Evolutionary conservation across 2,113 vertebrate genomes (phyloP), one percentile per base, ranked within the genome.

Genomic region (Camarhynchus parvulus): DNA sequence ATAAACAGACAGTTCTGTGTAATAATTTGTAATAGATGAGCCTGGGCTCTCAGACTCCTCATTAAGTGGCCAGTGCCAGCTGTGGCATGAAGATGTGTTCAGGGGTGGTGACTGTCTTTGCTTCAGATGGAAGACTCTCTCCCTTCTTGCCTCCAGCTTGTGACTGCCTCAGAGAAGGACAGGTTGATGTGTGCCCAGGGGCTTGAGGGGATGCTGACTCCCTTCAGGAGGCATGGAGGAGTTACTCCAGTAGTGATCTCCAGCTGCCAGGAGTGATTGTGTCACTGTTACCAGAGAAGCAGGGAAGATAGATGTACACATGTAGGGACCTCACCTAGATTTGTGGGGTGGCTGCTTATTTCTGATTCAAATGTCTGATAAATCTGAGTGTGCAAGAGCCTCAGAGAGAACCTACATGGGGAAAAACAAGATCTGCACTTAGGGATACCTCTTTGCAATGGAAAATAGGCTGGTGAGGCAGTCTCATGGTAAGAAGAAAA

Each of bases 361-460:
- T 84, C 47, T 52, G 6, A 87, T 82, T 91, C 61, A 91, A 94
- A 39, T 76, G 22, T 64, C 41, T 78, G 49, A 68, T 79, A 89
- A 61, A 92, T 84, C 62, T 72, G 61, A 53, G 82, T n/a, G 62
- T 66, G 74, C 44, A 64, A 76, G 30, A 94, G 49, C 66, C 83
- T 84, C 68, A 31, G 56, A 92, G 83, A 63, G 30, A 93, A 44
- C 13, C 42, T 33, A 3, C 2, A 0, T 17, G n/a, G 70, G 46
- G 67, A 44, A 69, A 92, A 94, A 74, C 69, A 55, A 87, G 47
- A 33, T 70, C 78, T 80, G 28, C 56, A 31, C 81, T 91, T 88
- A 80, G 22, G 35, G 33, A 90, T 67, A 70, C 42, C 19, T 88
- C 50, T 95, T 91, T 94, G 93, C 85, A 95, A 93, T 95, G 95